Evolutionary conservation across 2,797 vertebrate genomes (phyloP).

Genomic region (Diceros bicornis): DNA sequence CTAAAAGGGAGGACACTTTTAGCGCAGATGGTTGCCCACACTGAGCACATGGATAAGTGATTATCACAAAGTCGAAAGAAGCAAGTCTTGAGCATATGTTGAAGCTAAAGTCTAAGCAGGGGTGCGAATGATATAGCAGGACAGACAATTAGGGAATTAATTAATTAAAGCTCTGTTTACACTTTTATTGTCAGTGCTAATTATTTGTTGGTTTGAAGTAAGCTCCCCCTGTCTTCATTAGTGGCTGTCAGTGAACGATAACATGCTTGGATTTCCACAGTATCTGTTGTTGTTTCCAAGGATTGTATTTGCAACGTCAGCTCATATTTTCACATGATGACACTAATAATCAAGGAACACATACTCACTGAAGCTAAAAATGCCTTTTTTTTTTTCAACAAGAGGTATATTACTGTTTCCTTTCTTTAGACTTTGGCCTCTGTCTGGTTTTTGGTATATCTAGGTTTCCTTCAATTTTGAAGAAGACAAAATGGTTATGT

Average conservation of each 20-base stretch:
- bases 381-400: neutral
- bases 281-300: neutral
- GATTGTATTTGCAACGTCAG: neutral
- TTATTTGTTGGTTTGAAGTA: conserved; percentile 71
- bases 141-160: conserved; percentile 61
- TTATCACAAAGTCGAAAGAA: conserved; percentile 52
- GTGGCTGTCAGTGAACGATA: conserved; percentile 47
- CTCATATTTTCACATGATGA: neutral
- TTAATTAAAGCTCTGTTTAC: conserved; percentile 70
- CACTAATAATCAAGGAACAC: neutral
- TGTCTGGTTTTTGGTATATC: neutral
- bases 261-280: neutral
- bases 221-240: conserved; percentile 57
- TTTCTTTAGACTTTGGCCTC: neutral
- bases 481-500: neutral
- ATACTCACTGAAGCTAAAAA: neutral
- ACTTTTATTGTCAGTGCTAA: conserved; percentile 63
- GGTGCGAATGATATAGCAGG: neutral
- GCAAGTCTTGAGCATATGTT: conserved; percentile 41
- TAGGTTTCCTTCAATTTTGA: neutral
- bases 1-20: neutral
- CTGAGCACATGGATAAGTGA: neutral
- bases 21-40: neutral
- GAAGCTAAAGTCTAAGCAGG: conserved; percentile 19
- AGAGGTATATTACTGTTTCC: neutral